Base-by-base conservation (phyloP, 64 coral and sea anemone genomes). In the Acropora tenuis region DNA sequence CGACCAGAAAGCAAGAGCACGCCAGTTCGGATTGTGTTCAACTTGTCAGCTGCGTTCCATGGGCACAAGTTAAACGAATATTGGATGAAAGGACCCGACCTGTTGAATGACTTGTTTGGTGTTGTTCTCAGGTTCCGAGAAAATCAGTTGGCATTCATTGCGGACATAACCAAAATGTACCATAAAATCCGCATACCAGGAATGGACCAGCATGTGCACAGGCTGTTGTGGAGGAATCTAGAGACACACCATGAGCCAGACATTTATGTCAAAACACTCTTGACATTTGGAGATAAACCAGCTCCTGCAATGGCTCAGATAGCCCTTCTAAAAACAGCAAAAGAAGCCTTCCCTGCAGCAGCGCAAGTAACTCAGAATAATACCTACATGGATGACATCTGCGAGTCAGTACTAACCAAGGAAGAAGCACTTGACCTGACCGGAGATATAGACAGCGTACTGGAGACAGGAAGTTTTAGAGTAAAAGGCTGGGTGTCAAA, bases 81-180 rank as follows among this genome's bases (percentile, higher is more conserved):
- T 69, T 87, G 74, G 82, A 78, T 92, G 73, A 89, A 89, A 73
- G 42, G 87, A 77, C 76, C 50, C 17, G 87, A 94, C n/a, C 48
- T 92, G n/a, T 47, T 95, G 48, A 95, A 95, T 46, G 76, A 84
- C 41, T 41, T 95, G n/a, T 95, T 92, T 48, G 94, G 89, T n/a
- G 89, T 92, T 19, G 43, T 95, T 63, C 13, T 91, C 68, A 43
- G 89, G 41, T 95, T 95, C 41, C 82, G 89, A 47, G 94, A 95
- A 84, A 92, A 89, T 9, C 69, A 87, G 55, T 44, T 81, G 41
- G 84, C 89, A 50, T n/a, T 95, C 9, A 87, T 75, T 60, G 89
- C 53, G 50, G 94, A 95, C 47, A 74, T 95, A 19, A 92, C 94
- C 7, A 95, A 95, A 75, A 92, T 92, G 94, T 92, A 92, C 53